A percentile compares a stretch with the other conserved stretches of the same genome.
Conservation (phyloP, 2,113 vertebrate species). For the Plotosus lineatus region DNA sequence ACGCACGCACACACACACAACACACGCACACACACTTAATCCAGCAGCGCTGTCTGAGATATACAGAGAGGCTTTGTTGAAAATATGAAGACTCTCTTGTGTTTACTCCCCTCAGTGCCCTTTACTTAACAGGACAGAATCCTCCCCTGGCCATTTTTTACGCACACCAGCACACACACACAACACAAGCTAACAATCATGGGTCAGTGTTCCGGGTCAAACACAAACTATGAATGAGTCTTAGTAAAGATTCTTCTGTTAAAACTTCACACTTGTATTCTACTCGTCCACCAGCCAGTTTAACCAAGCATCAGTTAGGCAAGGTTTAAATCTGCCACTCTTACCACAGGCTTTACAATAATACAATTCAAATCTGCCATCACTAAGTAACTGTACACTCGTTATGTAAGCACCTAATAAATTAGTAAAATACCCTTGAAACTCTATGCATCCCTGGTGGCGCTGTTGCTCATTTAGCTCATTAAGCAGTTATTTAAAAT, state of each 20-base stretch:
- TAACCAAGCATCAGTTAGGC: not conserved
- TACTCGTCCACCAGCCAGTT: not conserved
- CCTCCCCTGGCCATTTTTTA: constrained; percentile 34
- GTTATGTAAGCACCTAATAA: constrained; percentile 17
- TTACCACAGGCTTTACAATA: not conserved
- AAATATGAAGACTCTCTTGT: not conserved
- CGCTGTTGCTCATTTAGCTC: not conserved
- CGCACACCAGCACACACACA: constrained; percentile 44
- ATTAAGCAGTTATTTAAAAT: not conserved
- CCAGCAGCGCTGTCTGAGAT: constrained; percentile 7
- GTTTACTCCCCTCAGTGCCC: constrained; percentile 21
- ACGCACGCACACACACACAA: constrained; percentile 52
- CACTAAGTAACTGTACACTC: not conserved
- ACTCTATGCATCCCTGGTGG: not conserved
- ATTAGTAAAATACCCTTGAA: constrained; percentile 10
- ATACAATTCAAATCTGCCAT: not conserved
- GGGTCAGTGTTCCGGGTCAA: constrained; percentile 38
- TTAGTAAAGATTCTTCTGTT: not conserved
- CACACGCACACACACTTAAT: constrained; percentile 42
- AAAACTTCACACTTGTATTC: not conserved
- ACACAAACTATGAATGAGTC: constrained; percentile 6
- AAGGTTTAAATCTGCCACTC: not conserved
- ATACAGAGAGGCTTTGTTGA: constrained; percentile 19
- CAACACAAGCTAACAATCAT: constrained; percentile 6
- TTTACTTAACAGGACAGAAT: constrained; percentile 58